Evolutionary conservation across 2,888 invertebrate genomes (phyloP).

Genomic region (Cryptocheilus praepositus): DNA sequence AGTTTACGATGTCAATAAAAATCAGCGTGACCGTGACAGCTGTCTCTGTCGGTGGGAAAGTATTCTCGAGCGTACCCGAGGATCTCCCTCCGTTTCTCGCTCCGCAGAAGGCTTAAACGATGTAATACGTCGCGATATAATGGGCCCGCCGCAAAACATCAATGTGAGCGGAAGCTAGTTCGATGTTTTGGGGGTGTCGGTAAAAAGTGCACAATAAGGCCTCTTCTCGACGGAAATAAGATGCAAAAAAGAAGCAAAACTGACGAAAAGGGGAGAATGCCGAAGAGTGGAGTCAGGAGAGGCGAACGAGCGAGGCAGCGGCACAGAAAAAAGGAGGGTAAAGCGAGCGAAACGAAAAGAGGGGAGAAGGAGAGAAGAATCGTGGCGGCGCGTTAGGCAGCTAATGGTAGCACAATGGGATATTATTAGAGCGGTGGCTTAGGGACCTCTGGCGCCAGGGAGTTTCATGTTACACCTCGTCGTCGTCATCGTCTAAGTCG

Average conservation of each 20-base stretch:
- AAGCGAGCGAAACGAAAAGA: conserved; percentile 4
- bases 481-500: conserved; percentile 33
- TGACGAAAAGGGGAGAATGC: neutral
- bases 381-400: conserved; percentile 59
- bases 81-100: no score
- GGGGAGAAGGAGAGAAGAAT: conserved; percentile 15
- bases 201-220: conserved; percentile 21
- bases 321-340: conserved; percentile 9
- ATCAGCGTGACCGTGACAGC: neutral
- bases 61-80: no score
- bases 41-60: no score
- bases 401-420: conserved; percentile 73
- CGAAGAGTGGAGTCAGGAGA: neutral
- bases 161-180: conserved; percentile 10
- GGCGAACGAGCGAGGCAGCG: neutral
- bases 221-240: neutral
- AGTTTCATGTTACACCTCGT: conserved; percentile 69
- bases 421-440: conserved; percentile 69
- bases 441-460: conserved; percentile 67
- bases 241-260: neutral
- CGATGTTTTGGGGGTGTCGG: conserved; percentile 22
- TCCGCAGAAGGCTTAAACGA: no score
- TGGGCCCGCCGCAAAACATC: neutral
- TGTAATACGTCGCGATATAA: neutral
- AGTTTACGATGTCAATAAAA: conserved; percentile 6